Conservation (phyloP, 2,113 vertebrate species). For the Terrapene triunguis region DNA sequence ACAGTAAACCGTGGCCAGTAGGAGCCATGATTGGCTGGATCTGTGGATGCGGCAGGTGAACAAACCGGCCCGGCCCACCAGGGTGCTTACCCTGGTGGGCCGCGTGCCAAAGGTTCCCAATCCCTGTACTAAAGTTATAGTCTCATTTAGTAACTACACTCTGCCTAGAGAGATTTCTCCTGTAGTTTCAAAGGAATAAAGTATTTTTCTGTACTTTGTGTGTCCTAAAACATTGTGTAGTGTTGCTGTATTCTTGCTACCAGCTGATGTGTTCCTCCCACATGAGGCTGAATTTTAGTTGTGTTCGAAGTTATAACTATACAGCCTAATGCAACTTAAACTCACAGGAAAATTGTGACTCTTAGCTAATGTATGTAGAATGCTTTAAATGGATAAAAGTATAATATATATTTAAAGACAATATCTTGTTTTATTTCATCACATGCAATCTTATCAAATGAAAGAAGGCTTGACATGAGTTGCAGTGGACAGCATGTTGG, state of each 20-base stretch:
- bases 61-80: too few species aligned
- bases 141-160: not conserved
- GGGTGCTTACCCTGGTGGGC: too few species aligned
- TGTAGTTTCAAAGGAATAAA: not conserved
- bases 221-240: not conserved
- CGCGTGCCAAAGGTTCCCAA: too few species aligned
- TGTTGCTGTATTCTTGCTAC: not conserved
- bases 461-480: too few species aligned
- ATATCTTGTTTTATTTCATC: too few species aligned
- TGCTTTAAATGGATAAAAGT: not conserved
- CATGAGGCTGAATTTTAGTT: not conserved
- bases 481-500: not conserved
- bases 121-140: not conserved
- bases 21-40: too few species aligned
- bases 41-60: too few species aligned
- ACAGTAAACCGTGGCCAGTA: too few species aligned
- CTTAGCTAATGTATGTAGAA: not conserved
- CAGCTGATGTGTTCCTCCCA: not conserved
- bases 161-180: not conserved
- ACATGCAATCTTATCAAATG: too few species aligned
- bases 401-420: not conserved
- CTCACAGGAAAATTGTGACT: not conserved
- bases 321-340: not conserved
- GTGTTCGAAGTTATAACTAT: not conserved
- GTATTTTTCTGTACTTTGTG: not conserved